Base-by-base conservation (phyloP, 2,888 invertebrate species). In the Terebella lapidaria region DNA sequence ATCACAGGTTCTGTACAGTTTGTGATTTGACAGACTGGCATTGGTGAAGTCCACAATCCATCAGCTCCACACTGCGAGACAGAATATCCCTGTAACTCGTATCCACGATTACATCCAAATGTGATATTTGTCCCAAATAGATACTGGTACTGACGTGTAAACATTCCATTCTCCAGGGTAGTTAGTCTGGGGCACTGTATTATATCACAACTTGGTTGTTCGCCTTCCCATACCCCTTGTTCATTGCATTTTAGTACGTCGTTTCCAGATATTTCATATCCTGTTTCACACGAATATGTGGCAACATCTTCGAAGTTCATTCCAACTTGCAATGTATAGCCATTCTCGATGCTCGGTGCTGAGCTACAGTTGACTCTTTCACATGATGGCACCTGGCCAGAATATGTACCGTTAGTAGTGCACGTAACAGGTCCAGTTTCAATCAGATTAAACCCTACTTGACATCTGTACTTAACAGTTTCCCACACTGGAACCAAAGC, bases 231-330 rank as follows among this genome's bases (percentile, higher is more conserved):
- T 10, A 20, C 18, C 4, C 63, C 61, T 45, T 57, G 54, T 4
- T 47, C 53, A 20, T 28, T 26, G 46, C 67, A 67, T 2, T 10
- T 15, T n/a, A 30, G 28, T 4, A n/a, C 42, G 15, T 57, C 26
- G 5, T 66, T 61, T 24, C 75, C 75, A 25, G 51, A 54, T 45
- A 74, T 53, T 27, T 63, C 58, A 58, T 71, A 76, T 3, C 74
- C 74, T 15, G 35, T 35, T 1, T 47, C 29, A 55, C 67, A 67
- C 1, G 22, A 54, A 30, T 67, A 67, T 18, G 22, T 54, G 18
- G 61, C 58, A n/a, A 66, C 65, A 1, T 56, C 56, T 10, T 27
- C 47, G 47, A 10, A 47, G 4, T 22, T 22, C 5, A 5, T 26
- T 5, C 56, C 47, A 24, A 22, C 47, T 18, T 24, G 10, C 26